A percentile compares a stretch with the other conserved stretches of the same genome.
phyloP scores from a whole-genome alignment of 2,888 invertebrate species.

The Torymus aiolomorphi region DNA sequence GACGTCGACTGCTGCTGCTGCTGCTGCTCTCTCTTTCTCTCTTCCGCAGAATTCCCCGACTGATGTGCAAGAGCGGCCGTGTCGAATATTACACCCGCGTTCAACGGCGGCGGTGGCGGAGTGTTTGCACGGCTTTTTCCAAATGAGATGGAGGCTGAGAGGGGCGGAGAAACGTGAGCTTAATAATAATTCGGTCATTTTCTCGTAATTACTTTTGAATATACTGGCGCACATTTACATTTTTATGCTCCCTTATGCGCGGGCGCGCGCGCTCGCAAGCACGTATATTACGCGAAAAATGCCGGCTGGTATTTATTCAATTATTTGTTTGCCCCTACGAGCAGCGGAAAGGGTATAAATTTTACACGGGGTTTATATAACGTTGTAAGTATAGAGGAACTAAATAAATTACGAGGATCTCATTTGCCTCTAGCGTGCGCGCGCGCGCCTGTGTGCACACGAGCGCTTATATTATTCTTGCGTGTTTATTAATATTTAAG shows the following conservation, averaged over 20 bases:
- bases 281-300: no score
- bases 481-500: no score
- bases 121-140: conserved; percentile 46
- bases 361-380: neutral
- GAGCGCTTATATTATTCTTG: no score
- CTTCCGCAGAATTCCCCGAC: conserved; percentile 27
- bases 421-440: no score
- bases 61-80: conserved; percentile 34
- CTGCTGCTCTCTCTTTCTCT: neutral
- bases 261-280: no score
- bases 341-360: no score
- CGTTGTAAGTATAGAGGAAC: no score
- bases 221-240: neutral
- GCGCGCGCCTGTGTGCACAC: no score
- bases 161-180: conserved; percentile 38
- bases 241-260: neutral
- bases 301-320: no score
- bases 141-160: conserved; percentile 21
- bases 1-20: conserved; percentile 30
- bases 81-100: conserved; percentile 51
- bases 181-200: conserved; percentile 52
- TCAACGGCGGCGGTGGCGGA: neutral
- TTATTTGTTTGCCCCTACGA: no score
- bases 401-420: no score
- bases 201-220: conserved; percentile 38